Evolutionary conservation across 2,113 vertebrate genomes (phyloP).

Genomic region (Brienomyrus brachyistius): DNA sequence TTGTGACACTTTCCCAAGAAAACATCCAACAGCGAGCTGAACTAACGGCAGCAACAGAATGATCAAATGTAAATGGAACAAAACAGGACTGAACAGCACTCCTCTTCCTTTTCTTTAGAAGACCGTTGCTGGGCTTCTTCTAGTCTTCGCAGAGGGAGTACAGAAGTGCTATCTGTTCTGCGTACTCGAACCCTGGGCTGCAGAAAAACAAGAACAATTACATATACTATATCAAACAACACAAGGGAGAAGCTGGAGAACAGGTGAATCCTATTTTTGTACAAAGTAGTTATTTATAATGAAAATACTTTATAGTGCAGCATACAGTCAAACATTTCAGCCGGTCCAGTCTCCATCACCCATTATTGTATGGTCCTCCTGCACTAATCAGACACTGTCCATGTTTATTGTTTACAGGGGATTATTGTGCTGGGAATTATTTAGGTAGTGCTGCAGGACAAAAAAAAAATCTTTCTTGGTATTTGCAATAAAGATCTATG

Average conservation of each 20-base stretch:
- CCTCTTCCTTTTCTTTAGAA: neutral
- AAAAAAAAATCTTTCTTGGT: neutral
- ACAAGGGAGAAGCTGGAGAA: neutral
- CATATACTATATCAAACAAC: neutral
- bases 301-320: neutral
- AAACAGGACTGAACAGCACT: neutral
- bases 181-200: conserved; percentile 57
- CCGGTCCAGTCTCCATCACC: neutral
- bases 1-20: neutral
- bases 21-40: neutral
- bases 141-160: conserved; percentile 47
- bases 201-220: conserved; percentile 4
- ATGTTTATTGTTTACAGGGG: neutral
- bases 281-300: neutral
- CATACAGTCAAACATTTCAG: neutral
- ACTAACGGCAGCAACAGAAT: neutral
- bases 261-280: neutral
- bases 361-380: neutral
- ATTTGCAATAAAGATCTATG: neutral
- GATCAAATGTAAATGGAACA: neutral
- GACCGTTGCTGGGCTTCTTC: neutral
- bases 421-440: neutral
- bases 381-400: neutral
- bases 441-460: neutral
- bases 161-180: conserved; percentile 58